phyloP scores from a whole-genome alignment of 2,113 vertebrate genomes.

The Phalacrocorax carbo region DNA sequence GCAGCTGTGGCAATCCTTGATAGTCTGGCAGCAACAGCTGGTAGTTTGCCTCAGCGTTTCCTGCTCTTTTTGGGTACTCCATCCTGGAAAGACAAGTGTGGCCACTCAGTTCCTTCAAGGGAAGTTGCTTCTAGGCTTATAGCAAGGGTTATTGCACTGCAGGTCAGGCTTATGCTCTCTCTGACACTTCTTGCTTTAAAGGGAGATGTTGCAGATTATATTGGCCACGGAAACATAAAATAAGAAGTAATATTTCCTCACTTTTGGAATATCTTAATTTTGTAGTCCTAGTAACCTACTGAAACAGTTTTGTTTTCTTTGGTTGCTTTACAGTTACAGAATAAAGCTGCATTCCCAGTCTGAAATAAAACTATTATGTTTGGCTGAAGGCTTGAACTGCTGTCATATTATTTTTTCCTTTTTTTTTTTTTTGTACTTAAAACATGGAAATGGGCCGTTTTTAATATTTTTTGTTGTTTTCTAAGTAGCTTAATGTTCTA shows the following conservation, averaged over 20 bases:
- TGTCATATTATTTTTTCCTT: background rate
- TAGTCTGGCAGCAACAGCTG: background rate
- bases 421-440: background rate
- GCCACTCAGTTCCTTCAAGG: background rate
- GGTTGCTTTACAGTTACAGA: background rate
- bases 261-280: background rate
- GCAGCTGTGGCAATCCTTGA: background rate
- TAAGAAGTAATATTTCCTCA: background rate
- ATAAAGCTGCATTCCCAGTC: background rate
- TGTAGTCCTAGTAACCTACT: background rate
- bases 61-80: background rate
- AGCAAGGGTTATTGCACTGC: background rate
- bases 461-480: background rate
- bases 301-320: background rate
- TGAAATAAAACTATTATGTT: background rate
- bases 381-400: background rate
- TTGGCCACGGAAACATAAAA: background rate
- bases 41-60: background rate
- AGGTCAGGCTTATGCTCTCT: background rate
- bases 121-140: background rate
- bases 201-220: background rate
- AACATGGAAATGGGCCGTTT: background rate
- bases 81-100: background rate
- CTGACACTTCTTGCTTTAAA: background rate
- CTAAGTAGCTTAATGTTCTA: background rate